phyloP scores from a whole-genome alignment of 2,888 invertebrate genomes.

The Plebejus anna region DNA sequence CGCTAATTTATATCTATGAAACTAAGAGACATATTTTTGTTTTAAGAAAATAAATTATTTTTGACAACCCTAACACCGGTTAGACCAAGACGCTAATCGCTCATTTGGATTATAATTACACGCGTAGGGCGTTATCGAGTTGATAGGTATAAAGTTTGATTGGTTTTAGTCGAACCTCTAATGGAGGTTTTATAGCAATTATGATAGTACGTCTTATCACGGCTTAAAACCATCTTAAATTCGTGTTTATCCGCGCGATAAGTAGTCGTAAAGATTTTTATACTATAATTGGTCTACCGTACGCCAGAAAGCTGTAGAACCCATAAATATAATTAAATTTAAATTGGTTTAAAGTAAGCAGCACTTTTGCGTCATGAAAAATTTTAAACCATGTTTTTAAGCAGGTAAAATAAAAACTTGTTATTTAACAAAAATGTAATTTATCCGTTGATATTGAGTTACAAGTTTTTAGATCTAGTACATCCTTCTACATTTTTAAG shows the following conservation, averaged over 20 bases:
- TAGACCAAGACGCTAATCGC: conserved; percentile 61
- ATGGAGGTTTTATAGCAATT: conserved; percentile 27
- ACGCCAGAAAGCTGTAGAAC: not conserved
- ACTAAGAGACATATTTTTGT: not conserved
- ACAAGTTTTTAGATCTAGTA: too few species aligned
- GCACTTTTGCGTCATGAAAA: too few species aligned
- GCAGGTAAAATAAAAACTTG: too few species aligned
- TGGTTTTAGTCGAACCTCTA: conserved; percentile 52
- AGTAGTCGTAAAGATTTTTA: conserved; percentile 13
- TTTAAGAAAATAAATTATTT: not conserved
- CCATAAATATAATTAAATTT: not conserved
- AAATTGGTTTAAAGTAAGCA: not conserved
- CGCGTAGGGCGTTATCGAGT: conserved; percentile 63
- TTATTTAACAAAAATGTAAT: too few species aligned
- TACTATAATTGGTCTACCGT: not conserved
- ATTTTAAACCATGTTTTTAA: too few species aligned
- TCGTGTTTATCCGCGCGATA: not conserved
- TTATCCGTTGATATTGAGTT: too few species aligned
- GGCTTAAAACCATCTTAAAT: conserved; percentile 17
- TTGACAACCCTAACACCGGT: conserved; percentile 12
- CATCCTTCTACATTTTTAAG: too few species aligned
- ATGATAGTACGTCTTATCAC: conserved; percentile 22
- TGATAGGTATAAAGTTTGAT: conserved; percentile 70
- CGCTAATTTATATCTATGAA: too few species aligned
- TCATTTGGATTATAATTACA: conserved; percentile 67